These are phyloP conservation scores for Oryctes rhinoceros DNA, from an alignment of 1,140 invertebrate species.

Conservation along the genomic window DNA sequence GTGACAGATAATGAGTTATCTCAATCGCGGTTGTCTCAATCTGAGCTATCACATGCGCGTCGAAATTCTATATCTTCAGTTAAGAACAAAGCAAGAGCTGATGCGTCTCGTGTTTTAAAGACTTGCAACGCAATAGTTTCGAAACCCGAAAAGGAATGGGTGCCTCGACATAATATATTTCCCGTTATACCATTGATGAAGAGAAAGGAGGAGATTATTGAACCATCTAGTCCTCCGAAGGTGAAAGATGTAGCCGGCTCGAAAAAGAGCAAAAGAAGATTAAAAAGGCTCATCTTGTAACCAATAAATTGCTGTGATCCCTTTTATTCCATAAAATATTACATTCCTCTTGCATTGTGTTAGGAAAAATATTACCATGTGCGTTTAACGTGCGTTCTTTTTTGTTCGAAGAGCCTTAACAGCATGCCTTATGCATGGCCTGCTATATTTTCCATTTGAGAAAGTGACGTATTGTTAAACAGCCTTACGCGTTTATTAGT, in stretches of 20 bases:
- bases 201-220: slow-evolving; percentile 9
- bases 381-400: too few species aligned
- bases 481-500: too few species aligned
- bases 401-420: too few species aligned
- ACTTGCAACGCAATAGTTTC: neutral
- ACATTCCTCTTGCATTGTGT: neutral
- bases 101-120: neutral
- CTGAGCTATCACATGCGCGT: neutral
- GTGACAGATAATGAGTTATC: neutral
- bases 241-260: neutral
- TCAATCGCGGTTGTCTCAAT: neutral
- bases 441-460: too few species aligned
- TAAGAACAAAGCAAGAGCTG: neutral
- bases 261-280: slow-evolving; percentile 30
- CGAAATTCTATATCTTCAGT: neutral
- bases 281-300: slow-evolving; percentile 16
- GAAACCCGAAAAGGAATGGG: neutral
- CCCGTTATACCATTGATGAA: neutral
- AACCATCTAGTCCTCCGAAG: slow-evolving; percentile 36
- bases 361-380: neutral
- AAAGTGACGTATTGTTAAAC: too few species aligned
- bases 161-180: neutral
- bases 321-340: neutral
- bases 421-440: too few species aligned
- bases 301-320: neutral